A percentile compares a stretch with the other conserved stretches of the same genome.
phyloP scores from a whole-genome alignment of 2,888 invertebrate species.

The Tiliacea aurago region DNA sequence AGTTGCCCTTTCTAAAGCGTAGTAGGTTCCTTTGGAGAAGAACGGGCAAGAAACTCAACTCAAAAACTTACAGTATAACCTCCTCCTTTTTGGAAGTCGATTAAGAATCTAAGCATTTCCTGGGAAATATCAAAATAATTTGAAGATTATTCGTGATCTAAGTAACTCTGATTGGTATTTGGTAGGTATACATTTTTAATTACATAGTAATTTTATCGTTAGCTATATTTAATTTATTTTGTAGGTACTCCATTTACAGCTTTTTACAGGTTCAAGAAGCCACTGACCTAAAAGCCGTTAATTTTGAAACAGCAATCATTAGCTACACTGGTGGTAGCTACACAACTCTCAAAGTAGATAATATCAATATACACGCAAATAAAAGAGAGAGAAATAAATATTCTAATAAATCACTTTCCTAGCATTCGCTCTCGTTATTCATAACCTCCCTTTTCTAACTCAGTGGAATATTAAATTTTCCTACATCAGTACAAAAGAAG shows the following conservation, averaged over 20 bases:
- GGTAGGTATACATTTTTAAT: background rate
- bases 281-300: background rate
- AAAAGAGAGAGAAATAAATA: background rate
- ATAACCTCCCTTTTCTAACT: background rate
- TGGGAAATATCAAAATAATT: background rate
- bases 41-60: too few relatives aligned
- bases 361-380: background rate
- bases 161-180: background rate
- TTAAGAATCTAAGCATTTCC: background rate
- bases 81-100: too few relatives aligned
- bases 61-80: too few relatives aligned
- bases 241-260: background rate
- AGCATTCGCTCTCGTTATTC: background rate
- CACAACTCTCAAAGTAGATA: too few relatives aligned
- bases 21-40: too few relatives aligned
- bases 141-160: background rate
- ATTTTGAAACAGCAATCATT: background rate
- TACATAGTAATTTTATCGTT: background rate
- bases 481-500: slow-evolving; percentile 19
- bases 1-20: too few relatives aligned
- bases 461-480: slow-evolving; percentile 18
- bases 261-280: background rate
- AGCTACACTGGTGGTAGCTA: background rate
- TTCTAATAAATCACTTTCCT: background rate
- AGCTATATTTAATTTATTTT: background rate